Conservation (phyloP, 2,113 vertebrate species). For the Ceratotherium simum region DNA sequence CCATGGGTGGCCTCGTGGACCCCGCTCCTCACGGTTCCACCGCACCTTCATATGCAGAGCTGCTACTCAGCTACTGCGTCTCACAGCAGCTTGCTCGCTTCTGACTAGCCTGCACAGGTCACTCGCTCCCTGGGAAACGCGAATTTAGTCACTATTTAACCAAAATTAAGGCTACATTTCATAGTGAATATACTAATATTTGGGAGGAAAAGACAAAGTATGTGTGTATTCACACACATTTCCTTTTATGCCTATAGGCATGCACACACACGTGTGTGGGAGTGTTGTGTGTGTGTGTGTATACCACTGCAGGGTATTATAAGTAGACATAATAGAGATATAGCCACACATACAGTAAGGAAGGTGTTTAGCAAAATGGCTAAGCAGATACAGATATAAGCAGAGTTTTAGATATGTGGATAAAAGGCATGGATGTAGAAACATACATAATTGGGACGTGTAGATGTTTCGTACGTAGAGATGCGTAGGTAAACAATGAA, state of each 20-base stretch:
- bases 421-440: neutral
- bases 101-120: neutral
- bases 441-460: too few species aligned
- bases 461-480: neutral
- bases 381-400: neutral
- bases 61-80: neutral
- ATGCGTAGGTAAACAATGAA: too few species aligned
- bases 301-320: neutral
- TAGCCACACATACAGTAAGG: neutral
- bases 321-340: neutral
- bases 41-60: neutral
- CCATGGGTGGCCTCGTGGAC: neutral
- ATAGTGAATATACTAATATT: neutral
- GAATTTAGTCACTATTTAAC: neutral
- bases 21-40: neutral
- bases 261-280: neutral
- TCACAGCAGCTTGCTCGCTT: neutral
- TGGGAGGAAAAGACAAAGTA: neutral
- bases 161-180: neutral
- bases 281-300: neutral
- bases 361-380: neutral
- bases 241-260: neutral
- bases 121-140: neutral
- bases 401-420: neutral
- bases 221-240: neutral